A percentile compares a stretch with the other conserved stretches of the same genome.
Conservation (phyloP, 2,113 vertebrate genomes). For the Chloebia gouldiae region DNA sequence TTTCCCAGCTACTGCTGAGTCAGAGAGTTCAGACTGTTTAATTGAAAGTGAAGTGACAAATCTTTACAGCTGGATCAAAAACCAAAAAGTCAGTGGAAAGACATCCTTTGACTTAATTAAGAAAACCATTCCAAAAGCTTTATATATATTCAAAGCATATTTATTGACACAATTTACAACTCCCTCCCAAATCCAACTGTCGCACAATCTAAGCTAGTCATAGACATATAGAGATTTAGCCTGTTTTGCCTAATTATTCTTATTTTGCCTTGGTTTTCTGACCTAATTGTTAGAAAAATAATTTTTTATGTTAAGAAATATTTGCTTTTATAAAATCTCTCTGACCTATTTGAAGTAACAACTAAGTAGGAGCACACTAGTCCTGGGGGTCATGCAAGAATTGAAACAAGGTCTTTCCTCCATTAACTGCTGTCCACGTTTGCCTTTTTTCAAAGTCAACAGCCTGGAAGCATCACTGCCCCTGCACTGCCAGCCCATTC, state of each 20-base stretch:
- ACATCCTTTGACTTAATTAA: not conserved
- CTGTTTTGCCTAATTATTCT: not conserved
- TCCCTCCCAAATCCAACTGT: not conserved
- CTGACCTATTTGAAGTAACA: not conserved
- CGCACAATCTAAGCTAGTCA: not conserved
- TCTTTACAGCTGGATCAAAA: not conserved
- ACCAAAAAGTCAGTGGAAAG: not conserved
- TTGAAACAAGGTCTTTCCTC: not conserved
- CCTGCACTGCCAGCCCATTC: not conserved
- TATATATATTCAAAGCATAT: not conserved
- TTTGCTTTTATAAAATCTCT: not conserved
- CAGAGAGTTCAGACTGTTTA: not conserved
- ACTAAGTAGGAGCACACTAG: not conserved
- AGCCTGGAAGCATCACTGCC: not conserved
- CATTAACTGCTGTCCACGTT: accelerated
- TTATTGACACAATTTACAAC: not conserved
- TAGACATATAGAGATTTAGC: not conserved
- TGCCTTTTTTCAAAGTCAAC: not conserved
- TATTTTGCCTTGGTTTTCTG: not conserved
- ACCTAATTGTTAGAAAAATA: not conserved
- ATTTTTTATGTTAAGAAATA: not conserved
- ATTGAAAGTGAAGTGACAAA: not conserved
- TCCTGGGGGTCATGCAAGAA: not conserved
- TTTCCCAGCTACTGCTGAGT: not conserved
- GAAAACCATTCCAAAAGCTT: not conserved